Base-by-base conservation (phyloP, 1,140 invertebrate species). In the Drosophila eugracilis region DNA sequence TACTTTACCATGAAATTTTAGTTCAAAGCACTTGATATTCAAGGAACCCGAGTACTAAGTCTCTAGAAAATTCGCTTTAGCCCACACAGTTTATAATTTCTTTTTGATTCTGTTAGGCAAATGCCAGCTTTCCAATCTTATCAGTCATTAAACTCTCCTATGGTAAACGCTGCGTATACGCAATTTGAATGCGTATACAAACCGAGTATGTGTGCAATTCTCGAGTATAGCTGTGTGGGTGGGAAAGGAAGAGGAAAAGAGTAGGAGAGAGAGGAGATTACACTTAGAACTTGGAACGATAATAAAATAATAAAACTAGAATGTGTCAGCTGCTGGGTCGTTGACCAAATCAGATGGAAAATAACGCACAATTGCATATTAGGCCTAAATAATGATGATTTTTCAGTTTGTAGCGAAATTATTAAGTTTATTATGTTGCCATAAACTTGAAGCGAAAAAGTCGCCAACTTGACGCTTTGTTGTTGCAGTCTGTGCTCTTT, bases 121-220 rank as follows among this genome's bases (percentile, higher is more conserved):
- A 62, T 59, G 66, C 45, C 32, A 32, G 42, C 59, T 67, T 57
- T 67, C 57, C 15, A 52, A 45, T 65, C 58, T 85, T 85, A 85
- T 85, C 81, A 86, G 81, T 86, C 81, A 86, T 86, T 86, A 81
- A 86, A 88, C 81, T 86, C 71, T 28, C 30, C 48, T 66, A 69
- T 47, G 21, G 28, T 41, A 50, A 49, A 14, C 52, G 37, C 49
- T 52, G 69, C 70, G 70, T 74, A 74, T 74, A 74, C 70, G 48
- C 42, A 85, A 76, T 75, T 54, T 72, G 3, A 66, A 74, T 63
- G 39, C 55, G 63, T 72, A 77, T 77, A 60, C 63, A 55, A 37
- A 70, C 53, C 3, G 55, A 6, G 15, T 58, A 49, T 26, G 48
- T 5, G 49, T 36, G 55, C 55, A 36, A 26, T 34, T 7, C 28